A percentile compares a stretch with the other conserved stretches of the same genome.
These are phyloP conservation scores for Capra hircus DNA, from an alignment of 2,113 vertebrate genomes.

Conservation along the genomic window DNA sequence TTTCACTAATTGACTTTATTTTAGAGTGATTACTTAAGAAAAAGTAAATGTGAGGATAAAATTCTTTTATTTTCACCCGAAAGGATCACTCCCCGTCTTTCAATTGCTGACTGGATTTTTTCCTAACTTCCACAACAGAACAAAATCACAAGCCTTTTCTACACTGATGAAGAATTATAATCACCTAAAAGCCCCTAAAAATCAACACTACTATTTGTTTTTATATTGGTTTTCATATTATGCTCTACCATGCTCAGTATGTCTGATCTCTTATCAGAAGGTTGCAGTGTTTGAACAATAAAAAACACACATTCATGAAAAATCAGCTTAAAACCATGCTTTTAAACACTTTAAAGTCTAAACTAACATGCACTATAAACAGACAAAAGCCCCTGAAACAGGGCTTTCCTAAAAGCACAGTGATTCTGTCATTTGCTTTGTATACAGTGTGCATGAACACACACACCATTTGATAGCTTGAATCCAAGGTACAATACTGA, in stretches of 20 bases:
- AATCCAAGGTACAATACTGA: background rate
- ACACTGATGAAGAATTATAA: background rate
- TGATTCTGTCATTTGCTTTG: background rate
- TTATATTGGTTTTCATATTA: constrained; percentile 11
- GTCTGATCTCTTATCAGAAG: background rate
- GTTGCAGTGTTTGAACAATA: background rate
- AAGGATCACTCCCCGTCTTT: background rate
- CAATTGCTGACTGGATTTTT: background rate
- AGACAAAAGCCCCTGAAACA: background rate
- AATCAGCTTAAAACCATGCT: background rate
- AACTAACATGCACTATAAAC: background rate
- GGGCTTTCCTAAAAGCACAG: background rate
- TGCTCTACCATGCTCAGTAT: background rate
- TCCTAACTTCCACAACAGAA: background rate
- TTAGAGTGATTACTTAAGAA: background rate
- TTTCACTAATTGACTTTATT: background rate
- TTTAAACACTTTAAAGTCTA: background rate
- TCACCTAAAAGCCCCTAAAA: background rate
- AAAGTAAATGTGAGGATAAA: background rate
- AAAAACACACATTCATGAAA: background rate
- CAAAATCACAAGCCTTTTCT: constrained; percentile 19
- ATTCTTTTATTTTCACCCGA: background rate
- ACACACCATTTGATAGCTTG: background rate
- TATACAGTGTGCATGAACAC: background rate
- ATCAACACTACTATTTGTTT: background rate